These are phyloP conservation scores for Halotydeus destructor DNA, from an alignment of 1,140 invertebrate genomes.

Conservation along the genomic window DNA sequence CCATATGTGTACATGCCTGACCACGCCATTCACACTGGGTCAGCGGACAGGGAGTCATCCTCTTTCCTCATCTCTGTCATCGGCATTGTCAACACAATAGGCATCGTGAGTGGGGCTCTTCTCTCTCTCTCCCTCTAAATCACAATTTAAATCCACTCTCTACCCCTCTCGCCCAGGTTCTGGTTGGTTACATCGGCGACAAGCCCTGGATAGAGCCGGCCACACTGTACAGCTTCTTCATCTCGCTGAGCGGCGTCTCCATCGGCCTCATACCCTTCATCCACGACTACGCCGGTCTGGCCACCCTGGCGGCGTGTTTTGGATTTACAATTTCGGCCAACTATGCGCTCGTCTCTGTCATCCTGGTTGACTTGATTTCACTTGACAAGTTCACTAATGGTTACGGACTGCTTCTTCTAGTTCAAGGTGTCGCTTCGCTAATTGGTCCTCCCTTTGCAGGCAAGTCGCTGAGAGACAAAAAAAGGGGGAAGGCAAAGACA, in stretches of 20 bases:
- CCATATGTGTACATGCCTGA: slow-evolving; percentile 66
- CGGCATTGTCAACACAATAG: slow-evolving; percentile 61
- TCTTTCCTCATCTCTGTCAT: slow-evolving; percentile 63
- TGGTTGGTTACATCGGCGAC: slow-evolving; percentile 69
- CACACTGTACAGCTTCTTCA: slow-evolving; percentile 52
- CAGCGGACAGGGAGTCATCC: slow-evolving; percentile 44
- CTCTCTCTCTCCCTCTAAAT: not conserved
- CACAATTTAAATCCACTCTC: not conserved
- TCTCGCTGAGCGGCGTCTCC: slow-evolving; percentile 46
- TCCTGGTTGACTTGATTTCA: slow-evolving; percentile 59
- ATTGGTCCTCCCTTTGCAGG: slow-evolving; percentile 67
- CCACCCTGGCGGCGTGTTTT: slow-evolving; percentile 33
- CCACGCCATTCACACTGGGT: slow-evolving; percentile 39
- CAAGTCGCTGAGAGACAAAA: no score
- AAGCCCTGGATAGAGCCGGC: slow-evolving; percentile 46
- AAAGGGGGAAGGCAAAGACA: no score
- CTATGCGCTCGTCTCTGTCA: slow-evolving; percentile 63
- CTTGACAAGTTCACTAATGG: slow-evolving; percentile 70
- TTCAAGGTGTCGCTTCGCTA: slow-evolving; percentile 68
- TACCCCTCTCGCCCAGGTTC: slow-evolving; percentile 33
- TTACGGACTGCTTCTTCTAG: slow-evolving; percentile 60
- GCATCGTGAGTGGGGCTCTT: slow-evolving; percentile 39
- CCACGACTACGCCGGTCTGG: slow-evolving; percentile 38
- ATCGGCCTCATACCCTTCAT: slow-evolving; percentile 46
- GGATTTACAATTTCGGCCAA: slow-evolving; percentile 67